Percentiles rank a stretch among this genome's conserved stretches.
phyloP scores from a whole-genome alignment of 2,797 vertebrate species.

The Crocidura indochinensis region DNA sequence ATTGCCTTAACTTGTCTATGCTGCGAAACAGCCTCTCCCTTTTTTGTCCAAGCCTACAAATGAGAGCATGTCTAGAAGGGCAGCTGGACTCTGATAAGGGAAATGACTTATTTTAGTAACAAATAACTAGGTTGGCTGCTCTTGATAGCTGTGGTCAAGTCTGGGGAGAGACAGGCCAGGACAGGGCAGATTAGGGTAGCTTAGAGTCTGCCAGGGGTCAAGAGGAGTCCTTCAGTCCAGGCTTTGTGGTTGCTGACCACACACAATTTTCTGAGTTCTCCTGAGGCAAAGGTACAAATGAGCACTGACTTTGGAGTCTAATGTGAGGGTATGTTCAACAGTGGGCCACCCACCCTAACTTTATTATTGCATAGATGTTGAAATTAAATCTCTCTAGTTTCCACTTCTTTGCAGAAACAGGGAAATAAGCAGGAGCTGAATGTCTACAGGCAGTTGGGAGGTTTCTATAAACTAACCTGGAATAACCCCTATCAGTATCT shows the following conservation, averaged over 20 bases:
- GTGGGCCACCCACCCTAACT: background rate
- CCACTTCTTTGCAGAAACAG: background rate
- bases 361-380: background rate
- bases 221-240: background rate
- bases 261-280: background rate
- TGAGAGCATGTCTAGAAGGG: conserved; percentile 75
- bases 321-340: background rate
- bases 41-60: conserved; percentile 64
- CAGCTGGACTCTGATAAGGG: conserved; percentile 75
- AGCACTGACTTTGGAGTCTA: background rate
- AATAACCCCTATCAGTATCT: background rate
- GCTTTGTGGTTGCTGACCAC: background rate
- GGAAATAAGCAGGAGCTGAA: background rate
- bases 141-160: conserved; percentile 62
- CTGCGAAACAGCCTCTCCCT: conserved; percentile 73
- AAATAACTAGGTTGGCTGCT: conserved; percentile 74
- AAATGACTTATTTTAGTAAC: conserved; percentile 74
- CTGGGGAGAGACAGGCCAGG: conserved; percentile 37
- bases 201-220: background rate
- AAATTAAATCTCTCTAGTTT: background rate
- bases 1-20: conserved; percentile 77
- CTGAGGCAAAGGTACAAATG: background rate
- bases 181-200: background rate
- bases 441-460: background rate
- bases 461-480: background rate